Percentiles rank a stretch among this genome's conserved stretches.
Evolutionary conservation across 92 coral and sea anemone species (phyloP).

Genomic region (Virgularia gustaviana): DNA sequence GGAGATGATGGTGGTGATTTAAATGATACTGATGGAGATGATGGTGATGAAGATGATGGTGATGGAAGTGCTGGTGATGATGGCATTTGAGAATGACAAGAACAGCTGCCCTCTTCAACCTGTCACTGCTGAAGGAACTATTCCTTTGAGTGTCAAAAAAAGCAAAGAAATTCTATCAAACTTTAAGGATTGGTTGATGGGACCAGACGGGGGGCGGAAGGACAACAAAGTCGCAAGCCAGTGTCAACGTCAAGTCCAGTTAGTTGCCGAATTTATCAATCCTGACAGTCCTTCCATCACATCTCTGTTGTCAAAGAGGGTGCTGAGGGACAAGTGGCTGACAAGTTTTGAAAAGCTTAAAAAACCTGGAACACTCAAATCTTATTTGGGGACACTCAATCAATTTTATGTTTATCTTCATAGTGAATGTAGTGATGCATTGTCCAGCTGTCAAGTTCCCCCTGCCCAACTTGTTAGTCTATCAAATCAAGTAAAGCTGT

Average conservation of each 20-base stretch:
- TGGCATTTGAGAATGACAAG: background rate
- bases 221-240: slow-evolving; percentile 42
- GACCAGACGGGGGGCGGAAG: slow-evolving; percentile 52
- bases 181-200: slow-evolving; percentile 26
- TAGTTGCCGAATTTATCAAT: slow-evolving; percentile 11
- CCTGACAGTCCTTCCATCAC: background rate
- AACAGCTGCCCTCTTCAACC: too few species aligned
- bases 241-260: slow-evolving; percentile 16
- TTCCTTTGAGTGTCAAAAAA: background rate
- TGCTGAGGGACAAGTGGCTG: background rate
- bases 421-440: slow-evolving; percentile 8
- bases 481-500: slow-evolving; percentile 34
- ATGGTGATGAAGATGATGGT: background rate
- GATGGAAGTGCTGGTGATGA: background rate
- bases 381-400: slow-evolving; percentile 53
- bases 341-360: slow-evolving; percentile 15
- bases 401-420: slow-evolving; percentile 45
- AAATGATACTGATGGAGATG: background rate
- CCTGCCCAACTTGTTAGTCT: background rate
- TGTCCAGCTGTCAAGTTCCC: slow-evolving; percentile 11
- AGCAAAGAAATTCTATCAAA: background rate
- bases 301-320: background rate
- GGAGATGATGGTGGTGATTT: background rate
- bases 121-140: background rate
- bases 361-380: slow-evolving; percentile 45